Evolutionary conservation across 2,797 vertebrate species (phyloP).

Genomic region (Eulemur coronatus): DNA sequence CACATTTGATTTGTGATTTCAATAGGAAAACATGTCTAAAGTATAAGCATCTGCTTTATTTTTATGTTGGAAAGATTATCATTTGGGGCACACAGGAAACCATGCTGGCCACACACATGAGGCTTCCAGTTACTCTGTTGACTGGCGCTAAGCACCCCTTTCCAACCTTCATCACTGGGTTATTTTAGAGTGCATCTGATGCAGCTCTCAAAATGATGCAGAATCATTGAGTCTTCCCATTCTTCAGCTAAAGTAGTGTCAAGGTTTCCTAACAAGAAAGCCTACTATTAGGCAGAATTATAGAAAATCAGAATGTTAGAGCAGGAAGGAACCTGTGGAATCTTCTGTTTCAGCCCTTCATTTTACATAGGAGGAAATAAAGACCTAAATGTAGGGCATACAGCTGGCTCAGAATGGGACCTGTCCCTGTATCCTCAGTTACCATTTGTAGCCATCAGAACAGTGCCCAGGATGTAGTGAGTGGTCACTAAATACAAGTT

Average conservation of each 20-base stretch:
- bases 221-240: background rate
- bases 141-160: background rate
- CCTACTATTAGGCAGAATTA: background rate
- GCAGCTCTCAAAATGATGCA: background rate
- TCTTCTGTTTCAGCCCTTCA: background rate
- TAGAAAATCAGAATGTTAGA: background rate
- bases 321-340: background rate
- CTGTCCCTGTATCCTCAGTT: background rate
- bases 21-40: background rate
- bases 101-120: accelerated
- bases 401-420: background rate
- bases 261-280: background rate
- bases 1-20: background rate
- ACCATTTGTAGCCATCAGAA: background rate
- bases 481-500: background rate
- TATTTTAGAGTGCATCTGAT: background rate
- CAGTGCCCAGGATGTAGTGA: background rate
- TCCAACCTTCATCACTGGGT: background rate
- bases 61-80: background rate
- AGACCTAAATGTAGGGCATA: background rate
- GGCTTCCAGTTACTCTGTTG: background rate
- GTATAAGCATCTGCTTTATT: background rate
- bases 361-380: background rate
- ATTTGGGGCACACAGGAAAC: background rate
- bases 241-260: background rate